These are phyloP conservation scores for Ptilonorhynchus violaceus DNA, from an alignment of 2,113 vertebrate genomes.

Conservation along the genomic window DNA sequence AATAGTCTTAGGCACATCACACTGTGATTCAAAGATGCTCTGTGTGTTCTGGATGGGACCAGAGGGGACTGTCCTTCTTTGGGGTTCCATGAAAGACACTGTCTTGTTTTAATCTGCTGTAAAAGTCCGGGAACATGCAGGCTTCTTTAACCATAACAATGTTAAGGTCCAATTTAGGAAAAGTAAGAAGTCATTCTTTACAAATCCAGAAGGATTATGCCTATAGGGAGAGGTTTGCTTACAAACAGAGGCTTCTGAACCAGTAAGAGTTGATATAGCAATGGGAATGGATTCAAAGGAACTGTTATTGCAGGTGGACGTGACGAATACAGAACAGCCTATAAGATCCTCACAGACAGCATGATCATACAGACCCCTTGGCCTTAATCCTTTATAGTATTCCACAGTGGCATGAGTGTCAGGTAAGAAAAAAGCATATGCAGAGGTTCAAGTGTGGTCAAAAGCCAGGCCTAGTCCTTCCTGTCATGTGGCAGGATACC, in stretches of 20 bases:
- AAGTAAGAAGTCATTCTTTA: neutral
- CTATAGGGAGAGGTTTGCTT: slow-evolving; percentile 14
- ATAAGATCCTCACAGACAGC: neutral
- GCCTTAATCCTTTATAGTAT: neutral
- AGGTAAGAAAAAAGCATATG: neutral
- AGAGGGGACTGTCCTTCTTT: neutral
- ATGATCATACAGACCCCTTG: neutral
- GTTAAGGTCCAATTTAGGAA: neutral
- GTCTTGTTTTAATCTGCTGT: neutral
- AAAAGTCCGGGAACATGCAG: neutral
- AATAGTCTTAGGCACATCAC: neutral
- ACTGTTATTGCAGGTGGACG: neutral
- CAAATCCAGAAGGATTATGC: neutral
- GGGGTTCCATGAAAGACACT: neutral
- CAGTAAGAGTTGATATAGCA: neutral
- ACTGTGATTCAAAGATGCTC: neutral
- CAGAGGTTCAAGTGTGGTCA: neutral
- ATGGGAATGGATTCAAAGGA: slow-evolving; percentile 3
- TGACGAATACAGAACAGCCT: slow-evolving; percentile 4
- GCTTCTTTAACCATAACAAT: neutral
- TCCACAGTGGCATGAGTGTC: neutral
- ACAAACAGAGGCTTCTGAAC: neutral
- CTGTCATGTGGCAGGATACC: neutral
- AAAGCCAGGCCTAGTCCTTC: neutral
- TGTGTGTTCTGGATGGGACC: neutral